Conservation (phyloP, 1,140 invertebrate species). For the Archivesica marissinica region DNA sequence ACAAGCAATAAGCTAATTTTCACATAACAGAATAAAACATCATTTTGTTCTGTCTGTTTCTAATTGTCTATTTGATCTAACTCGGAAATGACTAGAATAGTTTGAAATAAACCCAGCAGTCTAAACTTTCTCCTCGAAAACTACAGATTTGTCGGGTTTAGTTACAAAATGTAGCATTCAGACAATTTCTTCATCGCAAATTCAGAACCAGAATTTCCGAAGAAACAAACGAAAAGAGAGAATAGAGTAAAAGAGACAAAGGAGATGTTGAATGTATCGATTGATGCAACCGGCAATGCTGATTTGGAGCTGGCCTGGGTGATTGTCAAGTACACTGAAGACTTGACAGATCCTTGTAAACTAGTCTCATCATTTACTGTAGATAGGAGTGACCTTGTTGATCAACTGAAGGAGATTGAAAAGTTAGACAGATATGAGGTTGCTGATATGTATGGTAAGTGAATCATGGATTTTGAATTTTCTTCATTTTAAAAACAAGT, state of each 20-base stretch:
- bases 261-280: background rate
- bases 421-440: background rate
- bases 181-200: too few relatives aligned
- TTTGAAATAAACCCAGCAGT: too few relatives aligned
- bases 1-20: too few relatives aligned
- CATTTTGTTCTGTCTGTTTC: too few relatives aligned
- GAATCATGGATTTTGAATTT: too few relatives aligned
- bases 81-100: too few relatives aligned
- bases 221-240: background rate
- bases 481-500: too few relatives aligned
- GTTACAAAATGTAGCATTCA: too few relatives aligned
- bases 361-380: background rate
- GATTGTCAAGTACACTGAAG: slow-evolving; percentile 1
- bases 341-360: slow-evolving; percentile 14
- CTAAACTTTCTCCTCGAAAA: too few relatives aligned
- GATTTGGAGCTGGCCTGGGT: slow-evolving; percentile 16
- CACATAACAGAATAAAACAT: too few relatives aligned
- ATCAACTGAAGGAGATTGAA: background rate
- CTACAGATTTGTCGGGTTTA: too few relatives aligned
- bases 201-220: background rate
- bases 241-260: background rate
- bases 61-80: too few relatives aligned
- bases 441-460: background rate
- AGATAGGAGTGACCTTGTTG: background rate
- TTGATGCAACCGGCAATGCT: background rate